Base-by-base conservation (phyloP, 35 echinoderm and acorn worm genomes). In the Amphiura filiformis region DNA sequence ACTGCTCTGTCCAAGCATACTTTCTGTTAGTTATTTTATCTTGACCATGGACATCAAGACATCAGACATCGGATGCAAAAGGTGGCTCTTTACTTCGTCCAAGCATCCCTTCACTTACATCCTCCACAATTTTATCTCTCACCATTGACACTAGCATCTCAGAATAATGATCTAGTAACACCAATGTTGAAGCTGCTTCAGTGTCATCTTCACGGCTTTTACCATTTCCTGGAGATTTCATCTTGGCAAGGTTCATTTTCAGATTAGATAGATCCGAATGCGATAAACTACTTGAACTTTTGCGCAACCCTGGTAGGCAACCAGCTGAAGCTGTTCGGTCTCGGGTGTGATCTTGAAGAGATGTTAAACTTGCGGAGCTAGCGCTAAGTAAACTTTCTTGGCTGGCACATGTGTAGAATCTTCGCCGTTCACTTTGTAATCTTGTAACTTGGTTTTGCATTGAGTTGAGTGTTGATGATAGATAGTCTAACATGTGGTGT, bases 91-190 rank as follows among this genome's bases (percentile, higher is more conserved):
- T 4, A 47, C 41, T 47, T 17, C 17, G 41, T 47, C 41, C 41
- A 47, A 47, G 41, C 5, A 47, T 9, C 41, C 41, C 17, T 47
- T 17, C 5, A 9, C 4, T 47, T 9, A 9, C 41, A 31, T 76
- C 82, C 33, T 80, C 89, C 13, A 77, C 89, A 32, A 91, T 85
- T 44, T 91, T 91, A 22, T 76, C 20, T 39, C 82, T 78, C 1
- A 91, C 89, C 65, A 91, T 70, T 2, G 34, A 77, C 31, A 84
- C 82, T 39, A 85, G 22, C 57, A 84, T 85, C 31, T 84, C 75
- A 0, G 89, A 85, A 75, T 91, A 91, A 30, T 85, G 89, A 33
- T 91, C 81, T 39, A 91, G 82, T 39, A 91, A 28, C 18, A 82
- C 89, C 28, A 91, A 20, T 31, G 89, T 82, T 34, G 83, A 85